Percentiles rank a stretch among this genome's conserved stretches.
Conservation (phyloP, 2,113 vertebrate genomes). For the Puma concolor region DNA sequence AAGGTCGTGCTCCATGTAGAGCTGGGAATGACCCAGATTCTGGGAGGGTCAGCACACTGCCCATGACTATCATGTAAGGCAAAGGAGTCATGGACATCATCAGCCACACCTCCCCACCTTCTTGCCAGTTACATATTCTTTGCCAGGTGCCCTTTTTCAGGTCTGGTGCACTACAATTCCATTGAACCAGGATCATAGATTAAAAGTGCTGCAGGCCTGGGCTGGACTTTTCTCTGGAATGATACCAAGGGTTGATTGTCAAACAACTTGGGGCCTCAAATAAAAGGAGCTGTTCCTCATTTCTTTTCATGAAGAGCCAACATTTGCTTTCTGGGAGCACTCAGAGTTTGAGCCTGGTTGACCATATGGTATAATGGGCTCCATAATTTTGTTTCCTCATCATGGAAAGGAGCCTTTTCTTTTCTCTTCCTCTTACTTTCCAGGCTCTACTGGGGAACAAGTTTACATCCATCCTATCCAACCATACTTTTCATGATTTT, state of each 20-base stretch:
- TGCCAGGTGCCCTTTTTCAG: background rate
- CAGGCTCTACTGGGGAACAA: background rate
- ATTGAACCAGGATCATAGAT: background rate
- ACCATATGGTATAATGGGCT: background rate
- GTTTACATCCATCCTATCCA: no score
- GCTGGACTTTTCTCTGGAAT: background rate
- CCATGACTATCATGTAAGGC: accelerated
- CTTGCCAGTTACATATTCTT: background rate
- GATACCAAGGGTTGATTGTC: background rate
- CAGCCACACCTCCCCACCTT: background rate
- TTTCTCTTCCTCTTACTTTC: background rate
- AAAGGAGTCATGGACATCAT: background rate
- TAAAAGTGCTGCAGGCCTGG: background rate
- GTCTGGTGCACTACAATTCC: background rate
- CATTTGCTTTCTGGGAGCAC: background rate
- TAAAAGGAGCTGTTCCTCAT: background rate
- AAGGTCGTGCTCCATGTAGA: background rate
- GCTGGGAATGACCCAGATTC: background rate
- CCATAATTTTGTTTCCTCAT: background rate
- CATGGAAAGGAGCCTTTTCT: background rate
- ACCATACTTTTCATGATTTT: background rate
- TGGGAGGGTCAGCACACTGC: background rate
- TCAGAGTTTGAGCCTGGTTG: background rate
- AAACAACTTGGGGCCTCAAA: background rate
- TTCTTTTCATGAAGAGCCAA: background rate